Evolutionary conservation across 1,140 invertebrate genomes (phyloP).

Genomic region (Ceratoteleas bidentatus): DNA sequence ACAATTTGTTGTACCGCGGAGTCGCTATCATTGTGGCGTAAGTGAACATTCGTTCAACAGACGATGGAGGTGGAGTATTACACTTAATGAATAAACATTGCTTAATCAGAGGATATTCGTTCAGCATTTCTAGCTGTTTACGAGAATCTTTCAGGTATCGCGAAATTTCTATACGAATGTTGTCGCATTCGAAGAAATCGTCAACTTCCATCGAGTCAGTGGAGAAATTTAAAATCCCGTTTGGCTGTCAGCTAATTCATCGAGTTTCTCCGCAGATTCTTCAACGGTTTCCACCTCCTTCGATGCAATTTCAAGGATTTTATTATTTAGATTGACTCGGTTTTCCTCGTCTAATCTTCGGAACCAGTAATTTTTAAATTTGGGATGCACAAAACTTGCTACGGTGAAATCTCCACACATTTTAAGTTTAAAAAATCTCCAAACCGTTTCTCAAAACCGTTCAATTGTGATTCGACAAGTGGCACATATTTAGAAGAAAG

Average conservation of each 20-base stretch:
- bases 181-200: not conserved
- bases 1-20: not conserved
- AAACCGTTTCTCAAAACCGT: not conserved
- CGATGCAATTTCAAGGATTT: not conserved
- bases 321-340: not conserved
- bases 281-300: not conserved
- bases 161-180: not conserved
- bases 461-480: not conserved
- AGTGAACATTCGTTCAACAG: not conserved
- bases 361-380: not conserved
- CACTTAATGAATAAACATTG: not conserved
- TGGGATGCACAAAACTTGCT: not conserved
- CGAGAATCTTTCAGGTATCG: not conserved
- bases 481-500: not conserved
- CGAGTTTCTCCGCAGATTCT: not conserved
- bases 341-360: not conserved
- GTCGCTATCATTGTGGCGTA: not conserved
- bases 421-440: not conserved
- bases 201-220: not conserved
- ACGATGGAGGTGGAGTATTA: not conserved
- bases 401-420: not conserved
- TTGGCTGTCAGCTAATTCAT: not conserved
- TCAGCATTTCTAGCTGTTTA: not conserved
- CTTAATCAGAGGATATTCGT: not conserved
- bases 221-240: not conserved